phyloP scores from a whole-genome alignment of 35 echinoderm and acorn worm species.

The Hemicentrotus pulcherrimus region DNA sequence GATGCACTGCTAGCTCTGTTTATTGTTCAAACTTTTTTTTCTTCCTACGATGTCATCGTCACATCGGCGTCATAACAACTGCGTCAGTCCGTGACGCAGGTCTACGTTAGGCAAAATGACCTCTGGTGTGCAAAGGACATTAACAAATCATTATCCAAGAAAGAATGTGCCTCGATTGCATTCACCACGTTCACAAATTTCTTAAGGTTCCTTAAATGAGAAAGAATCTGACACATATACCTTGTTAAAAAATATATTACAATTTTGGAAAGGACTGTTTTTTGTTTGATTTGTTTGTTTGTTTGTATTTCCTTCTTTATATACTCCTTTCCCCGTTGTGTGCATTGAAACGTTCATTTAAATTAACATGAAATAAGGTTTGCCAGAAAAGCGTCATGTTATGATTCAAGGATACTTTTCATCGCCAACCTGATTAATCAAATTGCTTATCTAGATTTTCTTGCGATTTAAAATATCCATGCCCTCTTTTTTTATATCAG shows the following conservation, averaged over 20 bases:
- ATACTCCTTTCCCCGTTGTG: background rate
- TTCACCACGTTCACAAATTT: no score
- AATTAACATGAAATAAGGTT: background rate
- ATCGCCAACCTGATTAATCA: background rate
- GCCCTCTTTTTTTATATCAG: background rate
- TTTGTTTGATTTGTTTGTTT: background rate
- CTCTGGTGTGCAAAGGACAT: no score
- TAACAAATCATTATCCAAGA: no score
- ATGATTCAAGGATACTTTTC: background rate
- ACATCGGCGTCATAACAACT: no score
- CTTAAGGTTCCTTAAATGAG: no score
- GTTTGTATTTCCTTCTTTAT: background rate
- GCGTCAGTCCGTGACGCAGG: no score
- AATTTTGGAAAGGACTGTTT: background rate
- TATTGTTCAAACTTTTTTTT: no score
- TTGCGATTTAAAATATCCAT: background rate
- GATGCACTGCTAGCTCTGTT: no score
- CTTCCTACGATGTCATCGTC: no score
- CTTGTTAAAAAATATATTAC: background rate
- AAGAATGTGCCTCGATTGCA: no score
- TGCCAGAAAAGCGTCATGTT: background rate
- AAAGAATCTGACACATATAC: no score
- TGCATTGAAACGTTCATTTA: background rate
- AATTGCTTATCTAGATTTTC: background rate
- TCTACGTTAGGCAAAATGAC: no score